Evolutionary conservation across 2,797 vertebrate species (phyloP).

Genomic region (Malacoraja senta): DNA sequence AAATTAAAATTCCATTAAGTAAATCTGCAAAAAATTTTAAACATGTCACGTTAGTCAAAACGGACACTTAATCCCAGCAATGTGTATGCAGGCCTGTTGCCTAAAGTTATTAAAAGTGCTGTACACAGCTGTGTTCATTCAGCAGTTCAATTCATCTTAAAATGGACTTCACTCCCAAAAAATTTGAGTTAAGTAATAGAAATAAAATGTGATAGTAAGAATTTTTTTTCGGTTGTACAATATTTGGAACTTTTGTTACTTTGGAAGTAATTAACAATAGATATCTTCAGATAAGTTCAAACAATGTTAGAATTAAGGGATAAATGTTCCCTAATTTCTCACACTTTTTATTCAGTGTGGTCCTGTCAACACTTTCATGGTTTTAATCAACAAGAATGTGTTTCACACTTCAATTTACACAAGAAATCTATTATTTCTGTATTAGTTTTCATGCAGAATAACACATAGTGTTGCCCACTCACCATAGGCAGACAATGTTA

Average conservation of each 20-base stretch:
- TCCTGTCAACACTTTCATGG: constrained; percentile 31
- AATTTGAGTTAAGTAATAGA: constrained; percentile 46
- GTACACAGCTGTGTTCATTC: constrained; percentile 67
- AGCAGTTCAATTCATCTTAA: constrained; percentile 59
- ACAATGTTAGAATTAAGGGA: neutral
- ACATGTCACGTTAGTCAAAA: constrained; percentile 67
- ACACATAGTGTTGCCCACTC: neutral
- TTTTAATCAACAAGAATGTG: constrained; percentile 26
- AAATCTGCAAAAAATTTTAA: constrained; percentile 76
- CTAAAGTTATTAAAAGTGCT: constrained; percentile 61
- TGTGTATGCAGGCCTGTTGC: constrained; percentile 65
- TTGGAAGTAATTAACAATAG: constrained; percentile 16
- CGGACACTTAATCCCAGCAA: constrained; percentile 71
- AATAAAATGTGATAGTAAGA: constrained; percentile 54
- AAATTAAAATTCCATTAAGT: constrained; percentile 73
- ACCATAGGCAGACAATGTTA: neutral
- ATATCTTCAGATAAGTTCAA: neutral
- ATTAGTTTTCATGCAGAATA: constrained; percentile 28
- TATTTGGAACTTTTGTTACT: neutral
- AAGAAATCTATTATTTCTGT: constrained; percentile 23
- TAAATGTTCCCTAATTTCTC: constrained; percentile 9
- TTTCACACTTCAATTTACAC: constrained; percentile 37
- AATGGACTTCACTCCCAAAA: constrained; percentile 32
- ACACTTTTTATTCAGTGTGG: neutral
- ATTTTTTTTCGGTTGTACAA: constrained; percentile 26